Conservation (phyloP, 2,888 invertebrate species). For the Thymelicus sylvestris region DNA sequence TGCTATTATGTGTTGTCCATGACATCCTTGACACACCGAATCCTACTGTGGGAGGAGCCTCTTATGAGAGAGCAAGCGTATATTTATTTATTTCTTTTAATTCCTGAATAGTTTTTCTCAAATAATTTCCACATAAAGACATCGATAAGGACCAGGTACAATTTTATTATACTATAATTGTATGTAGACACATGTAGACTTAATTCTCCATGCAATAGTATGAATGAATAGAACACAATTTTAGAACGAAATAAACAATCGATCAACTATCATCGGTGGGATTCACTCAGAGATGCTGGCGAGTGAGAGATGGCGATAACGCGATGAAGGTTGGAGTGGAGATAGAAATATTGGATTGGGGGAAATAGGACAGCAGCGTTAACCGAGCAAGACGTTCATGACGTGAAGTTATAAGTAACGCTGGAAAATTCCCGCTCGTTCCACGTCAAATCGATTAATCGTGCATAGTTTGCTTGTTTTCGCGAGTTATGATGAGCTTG, state of each 20-base stretch:
- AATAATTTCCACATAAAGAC: no score
- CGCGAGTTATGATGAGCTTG: no score
- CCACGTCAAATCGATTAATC: background rate
- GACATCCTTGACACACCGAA: no score
- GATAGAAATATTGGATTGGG: conserved; percentile 7
- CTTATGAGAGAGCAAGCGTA: no score
- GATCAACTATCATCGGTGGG: background rate
- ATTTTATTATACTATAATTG: no score
- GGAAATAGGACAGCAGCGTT: conserved; percentile 9
- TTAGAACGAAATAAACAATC: conserved; percentile 9
- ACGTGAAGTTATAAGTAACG: conserved; percentile 20
- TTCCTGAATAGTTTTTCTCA: no score
- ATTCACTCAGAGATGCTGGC: conserved; percentile 8
- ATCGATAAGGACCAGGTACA: no score
- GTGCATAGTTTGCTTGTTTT: background rate
- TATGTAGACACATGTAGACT: no score
- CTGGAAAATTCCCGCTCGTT: conserved; percentile 2
- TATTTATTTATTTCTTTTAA: no score
- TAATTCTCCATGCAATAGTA: no score
- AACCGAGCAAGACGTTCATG: conserved; percentile 9
- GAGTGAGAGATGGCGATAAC: conserved; percentile 12
- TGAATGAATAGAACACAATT: background rate
- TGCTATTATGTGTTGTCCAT: no score
- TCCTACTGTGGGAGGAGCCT: no score
- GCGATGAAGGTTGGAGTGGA: background rate